phyloP scores from a whole-genome alignment of 2,797 vertebrate genomes.

The Cygnus olor region DNA sequence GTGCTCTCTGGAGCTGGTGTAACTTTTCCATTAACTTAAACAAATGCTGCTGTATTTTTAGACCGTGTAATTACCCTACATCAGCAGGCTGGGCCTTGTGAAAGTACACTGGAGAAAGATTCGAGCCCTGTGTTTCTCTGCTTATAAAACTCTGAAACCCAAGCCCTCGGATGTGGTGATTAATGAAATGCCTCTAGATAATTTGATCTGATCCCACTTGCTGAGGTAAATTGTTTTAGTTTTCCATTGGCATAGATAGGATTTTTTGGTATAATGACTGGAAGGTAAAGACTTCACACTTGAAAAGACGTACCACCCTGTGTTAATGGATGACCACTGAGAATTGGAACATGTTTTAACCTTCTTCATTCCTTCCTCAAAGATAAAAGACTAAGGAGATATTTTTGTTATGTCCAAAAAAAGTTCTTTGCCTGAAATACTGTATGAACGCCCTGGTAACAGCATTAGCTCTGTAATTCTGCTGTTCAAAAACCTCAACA shows the following conservation, averaged over 20 bases:
- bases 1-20: constrained; percentile 63
- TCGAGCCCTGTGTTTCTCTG: constrained; percentile 63
- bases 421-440: constrained; percentile 6
- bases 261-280: constrained; percentile 71
- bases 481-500: constrained; percentile 69
- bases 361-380: constrained; percentile 49
- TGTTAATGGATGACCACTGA: constrained; percentile 47
- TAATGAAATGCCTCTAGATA: constrained; percentile 77
- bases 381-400: constrained; percentile 49
- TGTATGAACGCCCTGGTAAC: background rate
- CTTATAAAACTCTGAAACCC: constrained; percentile 77
- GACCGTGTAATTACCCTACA: constrained; percentile 76
- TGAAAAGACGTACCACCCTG: constrained; percentile 63
- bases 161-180: constrained; percentile 78
- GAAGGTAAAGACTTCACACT: constrained; percentile 67
- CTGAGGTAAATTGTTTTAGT: constrained; percentile 76
- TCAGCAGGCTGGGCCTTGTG: constrained; percentile 75
- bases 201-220: constrained; percentile 74
- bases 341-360: constrained; percentile 40
- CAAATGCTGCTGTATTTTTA: constrained; percentile 86
- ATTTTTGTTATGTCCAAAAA: constrained; percentile 56
- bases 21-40: constrained; percentile 80
- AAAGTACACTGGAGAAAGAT: constrained; percentile 68
- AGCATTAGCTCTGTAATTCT: constrained; percentile 25
- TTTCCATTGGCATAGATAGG: constrained; percentile 75